Base-by-base conservation (phyloP, 2,888 invertebrate genomes). In the Ellobium chinense region DNA sequence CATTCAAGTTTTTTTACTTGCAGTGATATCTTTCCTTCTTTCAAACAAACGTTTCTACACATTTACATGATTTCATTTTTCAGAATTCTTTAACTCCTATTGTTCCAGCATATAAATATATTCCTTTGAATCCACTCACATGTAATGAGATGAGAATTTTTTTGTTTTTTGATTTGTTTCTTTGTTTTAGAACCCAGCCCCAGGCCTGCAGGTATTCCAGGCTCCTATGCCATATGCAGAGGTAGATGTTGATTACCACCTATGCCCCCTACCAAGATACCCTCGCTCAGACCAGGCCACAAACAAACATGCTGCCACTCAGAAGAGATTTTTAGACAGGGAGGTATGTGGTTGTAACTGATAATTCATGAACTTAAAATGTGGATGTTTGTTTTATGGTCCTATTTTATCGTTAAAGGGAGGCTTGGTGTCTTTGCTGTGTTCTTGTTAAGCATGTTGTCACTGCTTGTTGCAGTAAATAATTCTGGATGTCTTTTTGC, bases 241-340 rank as follows among this genome's bases (percentile, higher is more conserved):
- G 79, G 89, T 89, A 9, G 92, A 92, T 81, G 75, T 87, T 4
- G 92, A 93, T 83, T 92, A 90, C 84, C 92, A 92, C 83, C 86
- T 93, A 68, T 93, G 93, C 85, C 92, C 93, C 0, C 78, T 93
- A 70, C 93, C 93, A 0, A 81, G 91, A 27, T 92, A 91, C 78
- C 84, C 86, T 66, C 82, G 86, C 66, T 86, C 85, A 34, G 89
- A 90, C 34, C 85, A 84, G 58, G 80, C 82, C 4, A 85, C 83
- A 18, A 88, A 88, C 72, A 88, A 87, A 1, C 89, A 91, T 82
- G 88, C 88, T 37, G 82, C 89, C 27, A 92, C 92, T n/a, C 92
- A 92, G 88, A 90, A 89, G 70, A 88, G 87, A 62, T 92, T 90
- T 80, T 85, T 92, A 74, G 91, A 92, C 78, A 88, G 90, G 84